A percentile compares a stretch with the other conserved stretches of the same genome.
These are phyloP conservation scores for Trichonephila clavipes DNA, from an alignment of 1,140 invertebrate species.

Conservation along the genomic window DNA sequence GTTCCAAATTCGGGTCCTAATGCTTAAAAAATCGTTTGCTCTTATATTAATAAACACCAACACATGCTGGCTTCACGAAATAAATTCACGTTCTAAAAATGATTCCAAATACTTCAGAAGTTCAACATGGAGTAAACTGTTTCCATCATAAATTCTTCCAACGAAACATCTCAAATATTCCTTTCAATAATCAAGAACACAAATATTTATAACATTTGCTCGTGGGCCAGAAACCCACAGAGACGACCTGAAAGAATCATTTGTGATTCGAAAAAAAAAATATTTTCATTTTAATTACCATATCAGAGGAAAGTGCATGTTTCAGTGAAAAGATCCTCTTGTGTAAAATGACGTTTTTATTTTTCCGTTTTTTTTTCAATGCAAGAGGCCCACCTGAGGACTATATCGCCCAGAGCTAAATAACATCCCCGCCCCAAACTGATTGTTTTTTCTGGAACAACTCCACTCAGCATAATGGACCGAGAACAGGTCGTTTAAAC, in stretches of 20 bases:
- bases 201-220: not conserved
- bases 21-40: no score
- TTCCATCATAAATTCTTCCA: not conserved
- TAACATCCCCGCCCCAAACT: not conserved
- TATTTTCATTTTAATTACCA: not conserved
- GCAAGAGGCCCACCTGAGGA: not conserved
- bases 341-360: not conserved
- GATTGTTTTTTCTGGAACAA: conserved; percentile 21
- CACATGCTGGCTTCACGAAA: no score
- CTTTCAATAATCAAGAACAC: not conserved
- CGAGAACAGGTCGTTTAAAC: conserved; percentile 22
- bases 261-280: not conserved
- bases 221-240: not conserved
- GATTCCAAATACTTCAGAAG: no score
- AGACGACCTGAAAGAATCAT: not conserved
- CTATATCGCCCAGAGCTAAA: not conserved
- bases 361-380: not conserved
- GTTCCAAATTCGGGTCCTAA: no score
- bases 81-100: no score
- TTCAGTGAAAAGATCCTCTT: not conserved
- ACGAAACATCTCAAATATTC: not conserved
- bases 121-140: not conserved
- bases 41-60: no score
- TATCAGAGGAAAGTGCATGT: not conserved
- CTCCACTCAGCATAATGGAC: conserved; percentile 9